Percentiles rank a stretch among this genome's conserved stretches.
These are phyloP conservation scores for Mermis nigrescens DNA, from an alignment of 2,888 invertebrate species.

Conservation along the genomic window DNA sequence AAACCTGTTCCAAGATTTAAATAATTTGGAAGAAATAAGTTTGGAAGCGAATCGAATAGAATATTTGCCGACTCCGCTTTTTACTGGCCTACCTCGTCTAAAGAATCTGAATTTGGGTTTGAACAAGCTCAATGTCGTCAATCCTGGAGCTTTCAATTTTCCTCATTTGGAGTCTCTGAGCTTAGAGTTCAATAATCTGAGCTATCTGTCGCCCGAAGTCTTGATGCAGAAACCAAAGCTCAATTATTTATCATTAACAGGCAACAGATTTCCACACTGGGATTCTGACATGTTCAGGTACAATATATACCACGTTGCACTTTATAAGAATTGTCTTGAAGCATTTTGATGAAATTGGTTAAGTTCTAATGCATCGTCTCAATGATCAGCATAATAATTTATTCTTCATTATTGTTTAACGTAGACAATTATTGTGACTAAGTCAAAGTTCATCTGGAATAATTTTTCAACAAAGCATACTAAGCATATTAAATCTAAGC, in stretches of 20 bases:
- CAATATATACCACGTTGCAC: neutral
- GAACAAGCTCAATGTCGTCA: slow-evolving; percentile 26
- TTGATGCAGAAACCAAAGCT: slow-evolving; percentile 28
- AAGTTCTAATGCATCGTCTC: too few relatives aligned
- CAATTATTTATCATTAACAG: slow-evolving; percentile 30
- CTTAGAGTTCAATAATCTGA: slow-evolving; percentile 30
- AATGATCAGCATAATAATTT: too few relatives aligned
- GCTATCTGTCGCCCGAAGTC: slow-evolving; percentile 26
- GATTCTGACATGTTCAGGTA: slow-evolving; percentile 26
- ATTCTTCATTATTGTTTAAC: too few relatives aligned
- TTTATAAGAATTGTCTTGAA: too few relatives aligned
- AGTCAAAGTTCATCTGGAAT: too few relatives aligned
- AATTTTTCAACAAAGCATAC: too few relatives aligned
- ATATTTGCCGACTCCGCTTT: slow-evolving; percentile 25
- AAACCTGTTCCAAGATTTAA: slow-evolving; percentile 1
- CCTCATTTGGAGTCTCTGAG: slow-evolving; percentile 28
- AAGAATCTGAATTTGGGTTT: slow-evolving; percentile 29
- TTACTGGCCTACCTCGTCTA: slow-evolving; percentile 24
- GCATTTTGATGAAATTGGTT: too few relatives aligned
- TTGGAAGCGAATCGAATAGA: slow-evolving; percentile 28
- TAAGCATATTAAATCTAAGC: too few relatives aligned
- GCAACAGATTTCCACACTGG: slow-evolving; percentile 30
- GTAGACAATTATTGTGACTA: too few relatives aligned
- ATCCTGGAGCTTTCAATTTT: slow-evolving; percentile 29
- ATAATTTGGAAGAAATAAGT: slow-evolving; percentile 22